phyloP scores from a whole-genome alignment of 2,888 invertebrate genomes.

The Drosophila yooni region DNA sequence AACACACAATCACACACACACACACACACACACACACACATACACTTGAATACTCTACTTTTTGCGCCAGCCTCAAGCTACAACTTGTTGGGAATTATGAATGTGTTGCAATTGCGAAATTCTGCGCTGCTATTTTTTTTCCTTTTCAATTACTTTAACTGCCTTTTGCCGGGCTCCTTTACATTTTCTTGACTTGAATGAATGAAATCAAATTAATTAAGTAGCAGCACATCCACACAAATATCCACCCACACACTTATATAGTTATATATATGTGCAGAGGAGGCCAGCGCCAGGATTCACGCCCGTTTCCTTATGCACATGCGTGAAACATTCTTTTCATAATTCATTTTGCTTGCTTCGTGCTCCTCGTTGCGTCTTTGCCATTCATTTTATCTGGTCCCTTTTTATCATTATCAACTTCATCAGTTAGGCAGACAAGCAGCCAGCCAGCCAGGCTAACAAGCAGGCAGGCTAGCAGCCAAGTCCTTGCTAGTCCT shows the following conservation, averaged over 20 bases:
- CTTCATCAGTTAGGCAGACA: conserved; percentile 65
- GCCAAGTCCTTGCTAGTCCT: conserved; percentile 20
- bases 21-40: neutral
- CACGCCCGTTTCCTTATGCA: conserved; percentile 55
- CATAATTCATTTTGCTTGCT: conserved; percentile 68
- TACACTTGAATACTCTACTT: conserved; percentile 1
- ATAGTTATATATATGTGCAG: neutral
- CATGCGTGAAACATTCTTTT: conserved; percentile 77
- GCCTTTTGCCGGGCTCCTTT: conserved; percentile 37
- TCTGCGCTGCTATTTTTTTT: conserved; percentile 4
- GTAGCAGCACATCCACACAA: conserved; percentile 16
- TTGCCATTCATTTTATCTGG: conserved; percentile 59
- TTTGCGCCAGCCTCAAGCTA: conserved; percentile 37
- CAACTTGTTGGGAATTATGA: conserved; percentile 54
- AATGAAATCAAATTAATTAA: conserved; percentile 78
- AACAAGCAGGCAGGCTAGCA: conserved; percentile 25
- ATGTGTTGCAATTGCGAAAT: conserved; percentile 49
- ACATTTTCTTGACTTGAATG: conserved; percentile 68
- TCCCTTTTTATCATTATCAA: conserved; percentile 65
- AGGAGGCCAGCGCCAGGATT: neutral
- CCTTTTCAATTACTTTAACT: conserved; percentile 67
- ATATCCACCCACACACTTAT: conserved; percentile 7
- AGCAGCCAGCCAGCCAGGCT: conserved; percentile 25
- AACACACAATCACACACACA: neutral
- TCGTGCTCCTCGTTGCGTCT: conserved; percentile 25